Percentiles rank a stretch among this genome's conserved stretches.
phyloP scores from a whole-genome alignment of 1,140 invertebrate species.

The Contarinia nasturtii region DNA sequence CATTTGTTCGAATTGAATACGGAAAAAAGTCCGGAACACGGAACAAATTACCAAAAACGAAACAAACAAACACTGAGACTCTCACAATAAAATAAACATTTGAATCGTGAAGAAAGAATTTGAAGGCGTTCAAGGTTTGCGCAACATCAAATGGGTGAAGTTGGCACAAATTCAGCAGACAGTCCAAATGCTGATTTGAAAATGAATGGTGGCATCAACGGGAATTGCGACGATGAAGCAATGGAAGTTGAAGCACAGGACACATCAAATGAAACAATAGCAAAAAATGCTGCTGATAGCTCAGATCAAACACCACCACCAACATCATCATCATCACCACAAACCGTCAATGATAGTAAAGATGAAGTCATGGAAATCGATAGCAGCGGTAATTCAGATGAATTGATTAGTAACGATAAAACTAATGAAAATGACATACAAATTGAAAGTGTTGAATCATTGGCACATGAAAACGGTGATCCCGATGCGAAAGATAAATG shows the following conservation, averaged over 20 bases:
- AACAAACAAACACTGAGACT: too few species aligned
- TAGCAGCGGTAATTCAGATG: background rate
- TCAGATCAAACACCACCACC: background rate
- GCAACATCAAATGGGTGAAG: slow-evolving; percentile 5
- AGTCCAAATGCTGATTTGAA: background rate
- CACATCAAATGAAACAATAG: slow-evolving; percentile 5
- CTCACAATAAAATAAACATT: too few species aligned
- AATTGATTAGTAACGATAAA: background rate
- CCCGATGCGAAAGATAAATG: slow-evolving; percentile 2
- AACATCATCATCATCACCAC: background rate
- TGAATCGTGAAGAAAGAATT: too few species aligned
- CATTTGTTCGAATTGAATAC: too few species aligned
- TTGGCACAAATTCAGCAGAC: slow-evolving; percentile 4
- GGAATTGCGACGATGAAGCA: slow-evolving; percentile 11
- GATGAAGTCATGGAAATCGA: slow-evolving; percentile 18
- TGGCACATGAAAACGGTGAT: slow-evolving; percentile 3
- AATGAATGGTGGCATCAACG: slow-evolving; percentile 25
- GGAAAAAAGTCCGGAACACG: too few species aligned
- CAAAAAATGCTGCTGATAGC: slow-evolving; percentile 1
- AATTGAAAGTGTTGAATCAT: slow-evolving; percentile 1
- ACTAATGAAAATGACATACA: slow-evolving; percentile 1
- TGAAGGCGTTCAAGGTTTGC: too few species aligned
- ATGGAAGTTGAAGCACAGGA: slow-evolving; percentile 11
- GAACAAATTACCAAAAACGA: too few species aligned
- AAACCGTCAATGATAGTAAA: slow-evolving; percentile 6